Base-by-base conservation (phyloP, 2,113 vertebrate genomes). In the Varanus komodoensis region DNA sequence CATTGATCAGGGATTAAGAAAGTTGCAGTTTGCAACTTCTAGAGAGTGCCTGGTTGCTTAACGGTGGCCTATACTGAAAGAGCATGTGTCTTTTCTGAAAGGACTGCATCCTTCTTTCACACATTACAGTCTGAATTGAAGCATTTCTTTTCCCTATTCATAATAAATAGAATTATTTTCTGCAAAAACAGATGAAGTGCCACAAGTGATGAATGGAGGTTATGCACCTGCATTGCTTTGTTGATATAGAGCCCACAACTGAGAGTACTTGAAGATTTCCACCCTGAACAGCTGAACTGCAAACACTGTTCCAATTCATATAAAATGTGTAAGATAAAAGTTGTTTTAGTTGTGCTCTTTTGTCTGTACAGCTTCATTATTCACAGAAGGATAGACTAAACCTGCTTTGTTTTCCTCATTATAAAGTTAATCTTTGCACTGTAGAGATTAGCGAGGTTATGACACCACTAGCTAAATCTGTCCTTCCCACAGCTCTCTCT, bases 281-380 rank as follows among this genome's bases (percentile, higher is more conserved):
- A 29, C 0, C 48, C 64, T 8, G 17, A 19, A 6, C 80, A 75
- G 54, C 34, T 3, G 23, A 87, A 17, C 34, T 54, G 0, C 4
- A 88, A 68, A 68, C 64, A 4, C 79, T 6, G 1, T 84, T 38
- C n/a, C 68, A 52, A 71, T 71, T 86, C 3, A 57, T n/a, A 86
- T 50, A 57, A 57, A 64, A n/a, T 29, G 21, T 67, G 80, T 88
- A 91, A 88, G 91, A 87, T 75, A 23, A 67, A n/a, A 38, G 17
- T 84, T 74, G 74, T 84, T 71, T 89, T 38, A 8, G 71, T 73
- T 75, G 27, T 29, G 9, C n/a, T 54, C 14, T 91, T 94, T 89
- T 91, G 79, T 89, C 89, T 88, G 12, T 82, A 81, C 90, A 87
- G 89, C 61, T 93, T 80, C 50, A 90, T 74, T 92, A 54, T 32